Evolutionary conservation across 2,797 vertebrate genomes (phyloP), one percentile per base, ranked within the genome.

Genomic region (Borostomias antarcticus): DNA sequence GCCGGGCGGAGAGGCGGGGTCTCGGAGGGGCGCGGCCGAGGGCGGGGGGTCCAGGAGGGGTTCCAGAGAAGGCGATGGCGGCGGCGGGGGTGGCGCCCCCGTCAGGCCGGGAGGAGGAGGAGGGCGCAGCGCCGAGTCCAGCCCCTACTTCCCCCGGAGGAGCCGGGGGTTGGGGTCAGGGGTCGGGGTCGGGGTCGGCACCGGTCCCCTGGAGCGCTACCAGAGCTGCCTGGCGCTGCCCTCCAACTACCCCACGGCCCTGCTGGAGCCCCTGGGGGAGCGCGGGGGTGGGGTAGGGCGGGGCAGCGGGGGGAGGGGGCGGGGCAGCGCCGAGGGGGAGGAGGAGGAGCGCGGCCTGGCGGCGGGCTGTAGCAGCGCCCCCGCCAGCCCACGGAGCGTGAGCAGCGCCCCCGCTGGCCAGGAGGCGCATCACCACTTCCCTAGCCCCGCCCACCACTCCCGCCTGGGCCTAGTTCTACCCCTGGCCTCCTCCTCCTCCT

Each of bases 81-180:
- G n/a, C n/a, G n/a, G n/a, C n/a, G n/a, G n/a, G n/a, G n/a, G n/a
- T n/a, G n/a, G 81, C 52, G 33, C 57, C 66, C 0, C 69, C 43
- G 37, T 76, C 66, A 70, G 83, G 66, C 33, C 68, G 0, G 58
- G 71, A 28, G 88, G 87, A 3, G n/a, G n/a, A n/a, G n/a, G n/a
- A n/a, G 85, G 88, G 0, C 74, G 75, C 47, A 94, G 92, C 66
- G 93, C 92, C 2, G 92, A 93, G 72, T 88, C 88, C 70, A 94
- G 92, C 73, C 94, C 93, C 0, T 93, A 92, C 45, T 84, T 93
- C 26, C 84, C 78, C 0, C 80, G 92, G 7, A 88, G 92, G 10
- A 88, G 76, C 40, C 89, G 88, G 40, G 40, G 40, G 15, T 17
- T 43, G n/a, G 40, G 40, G 40, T 2, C 40, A 11, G 5, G 40